Conservation (phyloP, 1,140 invertebrate genomes). For the Atta colombica region DNA sequence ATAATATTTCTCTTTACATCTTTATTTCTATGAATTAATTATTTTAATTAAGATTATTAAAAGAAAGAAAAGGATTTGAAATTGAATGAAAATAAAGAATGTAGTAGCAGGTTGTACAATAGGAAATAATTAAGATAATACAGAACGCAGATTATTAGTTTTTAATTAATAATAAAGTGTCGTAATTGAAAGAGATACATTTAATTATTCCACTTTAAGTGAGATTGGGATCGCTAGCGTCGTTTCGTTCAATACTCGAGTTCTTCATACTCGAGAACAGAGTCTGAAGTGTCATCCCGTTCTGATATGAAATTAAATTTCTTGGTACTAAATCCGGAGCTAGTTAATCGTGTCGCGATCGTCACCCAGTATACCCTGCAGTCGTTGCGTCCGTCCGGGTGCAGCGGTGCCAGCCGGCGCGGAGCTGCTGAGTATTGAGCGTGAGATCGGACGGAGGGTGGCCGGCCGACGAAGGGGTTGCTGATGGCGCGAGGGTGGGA, state of each 20-base stretch:
- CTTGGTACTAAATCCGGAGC: neutral
- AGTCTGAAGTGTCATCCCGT: neutral
- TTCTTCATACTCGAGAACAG: neutral
- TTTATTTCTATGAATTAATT: slow-evolving; percentile 3
- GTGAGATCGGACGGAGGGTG: slow-evolving; percentile 63
- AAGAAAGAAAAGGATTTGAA: neutral
- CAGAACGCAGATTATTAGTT: neutral
- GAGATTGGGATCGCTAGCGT: neutral
- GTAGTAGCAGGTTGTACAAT: neutral
- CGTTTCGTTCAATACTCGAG: neutral
- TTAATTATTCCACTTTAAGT: neutral
- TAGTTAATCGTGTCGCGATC: slow-evolving; percentile 53
- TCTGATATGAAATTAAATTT: slow-evolving; percentile 4
- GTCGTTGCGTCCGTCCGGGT: slow-evolving; percentile 58
- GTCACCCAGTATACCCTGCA: slow-evolving; percentile 63
- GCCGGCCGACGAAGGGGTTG: slow-evolving; percentile 62
- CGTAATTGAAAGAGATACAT: neutral
- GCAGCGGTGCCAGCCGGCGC: slow-evolving; percentile 63
- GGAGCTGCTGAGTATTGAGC: slow-evolving; percentile 67
- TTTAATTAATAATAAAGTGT: slow-evolving; percentile 5
- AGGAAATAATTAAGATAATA: neutral
- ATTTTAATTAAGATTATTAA: slow-evolving; percentile 5
- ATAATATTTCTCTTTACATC: neutral
- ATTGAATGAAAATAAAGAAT: neutral
- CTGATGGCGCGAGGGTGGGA: slow-evolving; percentile 43